Evolutionary conservation across 2,888 invertebrate species (phyloP), one percentile per base, ranked within the genome.

Genomic region (Ormyrus pomaceus): DNA sequence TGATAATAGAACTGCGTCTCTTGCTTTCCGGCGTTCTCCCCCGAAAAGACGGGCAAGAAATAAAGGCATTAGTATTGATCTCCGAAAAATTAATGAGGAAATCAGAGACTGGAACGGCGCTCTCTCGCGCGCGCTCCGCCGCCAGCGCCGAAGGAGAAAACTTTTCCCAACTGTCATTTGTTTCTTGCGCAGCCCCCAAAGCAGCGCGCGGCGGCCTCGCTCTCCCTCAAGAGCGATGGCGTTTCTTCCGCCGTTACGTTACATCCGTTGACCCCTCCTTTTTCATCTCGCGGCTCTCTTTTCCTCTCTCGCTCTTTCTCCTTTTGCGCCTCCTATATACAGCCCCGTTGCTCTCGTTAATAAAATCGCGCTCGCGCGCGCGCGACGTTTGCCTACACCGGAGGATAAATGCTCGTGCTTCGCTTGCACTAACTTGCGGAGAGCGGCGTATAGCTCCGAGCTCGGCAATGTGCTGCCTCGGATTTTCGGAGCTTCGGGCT

Each of bases 21-120:
- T 53, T 64, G 68, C 64, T 68, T 79, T 73, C 56, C 59, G 58
- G 13, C 13, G 7, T 68, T 62, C 13, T 4, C 51, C 68, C n/a
- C 8, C 48, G 59, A 62, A 59, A 34, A 34, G 34, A 72, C 13
- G 11, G 46, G 76, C 61, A 81, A 82, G 77, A 83, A 82, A 82
- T 77, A 75, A 82, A 77, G 81, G 80, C 79, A 83, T 84, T 82
- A 76, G 81, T 83, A 82, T 83, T 82, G 83, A 83, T 83, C 81
- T 71, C 70, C 76, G 82, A 82, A 86, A 86, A 87, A 88, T 88
- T 87, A 88, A 87, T 86, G 88, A 87, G 86, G 83, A 86, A 87
- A 88, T 87, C 87, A 88, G 87, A 86, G 86, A 87, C 84, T 84
- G 87, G 85, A 87, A 85, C 83, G 34, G 34, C 34, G 34, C 34